Percentiles rank a stretch among this genome's conserved stretches.
Conservation (phyloP, 2,113 vertebrate genomes). For the Terrapene triunguis region DNA sequence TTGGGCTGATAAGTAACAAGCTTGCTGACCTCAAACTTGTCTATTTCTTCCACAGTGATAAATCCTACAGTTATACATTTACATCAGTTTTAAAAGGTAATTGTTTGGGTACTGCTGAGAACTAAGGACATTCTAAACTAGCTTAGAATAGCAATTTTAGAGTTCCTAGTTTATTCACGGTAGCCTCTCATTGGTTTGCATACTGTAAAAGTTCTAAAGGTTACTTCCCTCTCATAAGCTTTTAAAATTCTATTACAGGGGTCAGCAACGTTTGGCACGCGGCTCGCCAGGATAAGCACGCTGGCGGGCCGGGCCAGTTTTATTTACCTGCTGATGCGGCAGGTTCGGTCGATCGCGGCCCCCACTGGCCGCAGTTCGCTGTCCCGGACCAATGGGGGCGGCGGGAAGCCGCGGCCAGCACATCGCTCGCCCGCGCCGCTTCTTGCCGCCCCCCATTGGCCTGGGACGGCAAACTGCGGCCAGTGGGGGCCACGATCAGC, state of each 20-base stretch:
- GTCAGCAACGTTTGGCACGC: too few relatives aligned
- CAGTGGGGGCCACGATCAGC: too few relatives aligned
- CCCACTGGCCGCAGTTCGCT: too few relatives aligned
- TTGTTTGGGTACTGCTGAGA: slow-evolving; percentile 20
- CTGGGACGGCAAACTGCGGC: too few relatives aligned
- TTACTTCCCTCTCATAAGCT: slow-evolving; percentile 48
- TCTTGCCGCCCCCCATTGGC: too few relatives aligned
- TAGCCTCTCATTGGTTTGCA: slow-evolving; percentile 52
- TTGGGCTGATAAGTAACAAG: neutral
- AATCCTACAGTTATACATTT: neutral
- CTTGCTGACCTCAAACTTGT: neutral
- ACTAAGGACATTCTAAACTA: neutral
- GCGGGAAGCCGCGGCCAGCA: too few relatives aligned
- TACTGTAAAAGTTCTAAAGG: slow-evolving; percentile 44
- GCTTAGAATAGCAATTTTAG: slow-evolving; percentile 66
- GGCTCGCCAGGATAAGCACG: too few relatives aligned
- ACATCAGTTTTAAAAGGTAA: neutral
- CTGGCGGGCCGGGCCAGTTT: too few relatives aligned
- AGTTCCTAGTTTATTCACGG: slow-evolving; percentile 59
- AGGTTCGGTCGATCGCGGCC: too few relatives aligned
- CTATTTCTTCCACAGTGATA: neutral
- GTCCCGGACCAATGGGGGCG: too few relatives aligned
- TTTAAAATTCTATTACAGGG: neutral
- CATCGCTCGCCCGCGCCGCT: too few relatives aligned
- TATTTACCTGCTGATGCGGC: too few relatives aligned